A percentile compares a stretch with the other conserved stretches of the same genome.
Evolutionary conservation across 2,113 vertebrate genomes (phyloP).

Genomic region (Tautogolabrus adspersus): DNA sequence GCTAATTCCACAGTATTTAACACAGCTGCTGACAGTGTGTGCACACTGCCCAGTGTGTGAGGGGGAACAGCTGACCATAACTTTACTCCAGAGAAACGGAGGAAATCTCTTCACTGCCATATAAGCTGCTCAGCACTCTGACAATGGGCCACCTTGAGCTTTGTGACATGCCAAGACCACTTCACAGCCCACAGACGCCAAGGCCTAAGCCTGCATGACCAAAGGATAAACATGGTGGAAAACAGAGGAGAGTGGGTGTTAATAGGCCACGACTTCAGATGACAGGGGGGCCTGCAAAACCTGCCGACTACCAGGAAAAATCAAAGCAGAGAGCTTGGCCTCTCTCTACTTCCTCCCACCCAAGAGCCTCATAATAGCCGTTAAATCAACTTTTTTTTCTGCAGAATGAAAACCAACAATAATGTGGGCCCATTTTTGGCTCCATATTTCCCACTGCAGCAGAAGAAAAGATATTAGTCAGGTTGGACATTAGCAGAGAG

Average conservation of each 20-base stretch:
- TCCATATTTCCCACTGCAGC: constrained; percentile 37
- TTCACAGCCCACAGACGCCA: neutral
- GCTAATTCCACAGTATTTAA: constrained; percentile 48
- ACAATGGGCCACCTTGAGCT: constrained; percentile 61
- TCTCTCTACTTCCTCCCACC: constrained; percentile 22
- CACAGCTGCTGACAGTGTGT: constrained; percentile 13
- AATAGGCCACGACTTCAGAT: constrained; percentile 1
- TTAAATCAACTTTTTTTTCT: constrained; percentile 39
- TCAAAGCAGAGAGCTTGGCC: constrained; percentile 16
- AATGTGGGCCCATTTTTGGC: constrained; percentile 35
- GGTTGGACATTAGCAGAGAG: constrained; percentile 24
- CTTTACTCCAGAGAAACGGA: constrained; percentile 19
- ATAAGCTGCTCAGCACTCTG: constrained; percentile 47
- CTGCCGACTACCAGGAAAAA: constrained; percentile 31
- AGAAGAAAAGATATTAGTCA: constrained; percentile 25
- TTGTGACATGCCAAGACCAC: constrained; percentile 47
- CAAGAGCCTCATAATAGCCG: constrained; percentile 21
- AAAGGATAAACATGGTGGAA: constrained; percentile 6
- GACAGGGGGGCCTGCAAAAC: neutral
- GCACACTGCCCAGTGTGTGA: constrained; percentile 2
- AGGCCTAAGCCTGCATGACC: constrained; percentile 22
- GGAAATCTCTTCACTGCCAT: constrained; percentile 22
- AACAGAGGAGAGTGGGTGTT: neutral
- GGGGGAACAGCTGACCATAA: constrained; percentile 10
- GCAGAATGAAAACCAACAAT: constrained; percentile 29